Evolutionary conservation across 2,113 vertebrate genomes (phyloP), one percentile per base, ranked within the genome.

Genomic region (Ageneiosus marmoratus): DNA sequence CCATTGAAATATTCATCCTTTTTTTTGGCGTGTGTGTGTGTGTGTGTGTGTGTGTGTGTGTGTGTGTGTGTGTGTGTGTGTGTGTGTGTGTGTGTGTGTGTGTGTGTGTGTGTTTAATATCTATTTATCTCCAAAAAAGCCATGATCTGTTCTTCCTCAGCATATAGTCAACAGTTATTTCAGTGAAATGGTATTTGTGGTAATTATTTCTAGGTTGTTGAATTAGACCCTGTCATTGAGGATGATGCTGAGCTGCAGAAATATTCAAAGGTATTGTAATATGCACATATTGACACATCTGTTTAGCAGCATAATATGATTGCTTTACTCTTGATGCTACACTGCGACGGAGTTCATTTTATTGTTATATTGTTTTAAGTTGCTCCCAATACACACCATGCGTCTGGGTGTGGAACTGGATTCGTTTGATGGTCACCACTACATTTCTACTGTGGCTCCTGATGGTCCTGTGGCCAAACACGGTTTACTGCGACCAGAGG

Each of bases 391-490:
- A 84, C 98, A 99, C 89, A 97, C 96, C 0, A 91, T 97, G 90
- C 96, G 97, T 84, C 92, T 99, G 18, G 98, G 98, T 0, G 93
- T 99, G 62, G 97, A 99, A 89, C 89, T 99, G 80, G 97, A 99
- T 92, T 97, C 97, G 0, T 99, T 97, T 74, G 95, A 99, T 78
- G 98, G 97, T 1, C 98, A 98, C 84, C 98, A 99, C 90, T 98
- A 98, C 82, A 95, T 99, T 86, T 99, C 97, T 62, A 98, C 97
- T 0, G 91, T 99, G 90, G 94, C 89, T 70, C 93, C 97, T 11
- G 96, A 96, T 27, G 95, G 96, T 51, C 96, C 96, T 0, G 89
- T 95, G 63, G 96, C 96, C 50, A 84, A 87, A 34, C 93, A 97
- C 27, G 95, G 93, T 22, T 87, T 95, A 50, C 88, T 99, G 81